These are phyloP conservation scores for Chlamydotis undulata DNA, from an alignment of 2,113 vertebrate genomes.

Conservation along the genomic window DNA sequence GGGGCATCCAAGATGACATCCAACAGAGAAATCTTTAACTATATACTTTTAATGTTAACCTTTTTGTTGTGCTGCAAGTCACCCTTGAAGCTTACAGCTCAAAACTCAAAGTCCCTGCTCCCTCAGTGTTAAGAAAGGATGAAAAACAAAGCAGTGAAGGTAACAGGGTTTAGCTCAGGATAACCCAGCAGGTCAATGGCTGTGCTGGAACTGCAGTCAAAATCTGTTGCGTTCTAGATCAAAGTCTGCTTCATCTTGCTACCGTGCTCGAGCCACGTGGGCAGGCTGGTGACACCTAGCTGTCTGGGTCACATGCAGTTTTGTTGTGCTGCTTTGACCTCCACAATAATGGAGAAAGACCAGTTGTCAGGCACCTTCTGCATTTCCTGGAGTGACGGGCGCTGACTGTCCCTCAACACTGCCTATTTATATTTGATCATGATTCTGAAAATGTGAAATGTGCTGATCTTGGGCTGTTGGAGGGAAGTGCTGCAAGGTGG, in stretches of 20 bases:
- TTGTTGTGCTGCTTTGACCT: not conserved
- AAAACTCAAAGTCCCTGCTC: not conserved
- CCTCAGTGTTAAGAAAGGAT: not conserved
- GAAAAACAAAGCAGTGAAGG: not conserved
- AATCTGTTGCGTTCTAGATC: not conserved
- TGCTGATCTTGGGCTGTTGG: rapidly evolving
- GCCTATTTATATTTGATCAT: not conserved
- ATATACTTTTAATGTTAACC: not conserved
- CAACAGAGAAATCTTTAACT: not conserved
- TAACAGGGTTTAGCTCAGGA: not conserved
- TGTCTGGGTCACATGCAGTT: not conserved
- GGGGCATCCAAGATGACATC: not conserved
- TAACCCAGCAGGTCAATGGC: not conserved
- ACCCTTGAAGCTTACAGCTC: not conserved
- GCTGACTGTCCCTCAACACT: not conserved
- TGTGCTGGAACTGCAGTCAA: not conserved
- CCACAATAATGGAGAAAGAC: not conserved
- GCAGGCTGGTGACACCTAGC: not conserved
- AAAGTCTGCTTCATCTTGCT: not conserved
- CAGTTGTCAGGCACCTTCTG: not conserved
- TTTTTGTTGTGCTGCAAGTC: not conserved
- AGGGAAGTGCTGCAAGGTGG: not conserved
- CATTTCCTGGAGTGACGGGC: not conserved
- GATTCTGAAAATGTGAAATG: not conserved
- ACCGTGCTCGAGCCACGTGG: not conserved